These are phyloP conservation scores for Brotula barbata DNA, from an alignment of 2,797 vertebrate genomes.

Conservation along the genomic window DNA sequence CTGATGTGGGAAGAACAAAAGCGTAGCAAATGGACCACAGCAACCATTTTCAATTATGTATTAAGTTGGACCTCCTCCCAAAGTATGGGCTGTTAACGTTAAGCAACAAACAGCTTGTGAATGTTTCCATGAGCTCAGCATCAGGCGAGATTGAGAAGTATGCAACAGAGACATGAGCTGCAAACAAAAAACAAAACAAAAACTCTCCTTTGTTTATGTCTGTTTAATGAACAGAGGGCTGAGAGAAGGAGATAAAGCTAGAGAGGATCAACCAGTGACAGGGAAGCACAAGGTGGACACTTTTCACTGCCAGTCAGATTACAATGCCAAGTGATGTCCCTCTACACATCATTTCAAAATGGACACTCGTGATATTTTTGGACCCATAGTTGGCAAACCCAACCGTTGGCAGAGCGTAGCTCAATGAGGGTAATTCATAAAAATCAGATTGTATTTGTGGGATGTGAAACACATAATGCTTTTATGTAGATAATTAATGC, in stretches of 20 bases:
- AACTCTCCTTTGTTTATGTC: constrained; percentile 57
- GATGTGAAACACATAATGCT: too few species aligned
- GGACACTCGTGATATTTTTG: background rate
- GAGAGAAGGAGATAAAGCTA: constrained; percentile 57
- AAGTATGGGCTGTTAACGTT: constrained; percentile 61
- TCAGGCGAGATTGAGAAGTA: constrained; percentile 41
- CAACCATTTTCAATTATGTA: constrained; percentile 75
- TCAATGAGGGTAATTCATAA: too few species aligned
- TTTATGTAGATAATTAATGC: too few species aligned
- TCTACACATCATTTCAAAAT: constrained; percentile 7
- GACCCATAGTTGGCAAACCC: background rate
- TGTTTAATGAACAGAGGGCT: constrained; percentile 66
- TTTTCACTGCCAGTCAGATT: constrained; percentile 13
- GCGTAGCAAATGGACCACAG: constrained; percentile 70
- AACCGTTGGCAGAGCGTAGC: background rate
- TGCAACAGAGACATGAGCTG: constrained; percentile 7
- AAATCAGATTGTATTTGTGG: too few species aligned
- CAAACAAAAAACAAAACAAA: constrained; percentile 36
- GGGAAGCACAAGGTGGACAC: constrained; percentile 7
- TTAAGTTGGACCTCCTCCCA: constrained; percentile 57
- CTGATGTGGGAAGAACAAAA: constrained; percentile 73
- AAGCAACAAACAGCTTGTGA: constrained; percentile 70
- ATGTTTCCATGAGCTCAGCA: constrained; percentile 49
- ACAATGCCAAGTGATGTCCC: constrained; percentile 1
- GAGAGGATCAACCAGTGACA: constrained; percentile 35